These are phyloP conservation scores for Verasper variegatus DNA, from an alignment of 2,113 vertebrate species.

Conservation along the genomic window DNA sequence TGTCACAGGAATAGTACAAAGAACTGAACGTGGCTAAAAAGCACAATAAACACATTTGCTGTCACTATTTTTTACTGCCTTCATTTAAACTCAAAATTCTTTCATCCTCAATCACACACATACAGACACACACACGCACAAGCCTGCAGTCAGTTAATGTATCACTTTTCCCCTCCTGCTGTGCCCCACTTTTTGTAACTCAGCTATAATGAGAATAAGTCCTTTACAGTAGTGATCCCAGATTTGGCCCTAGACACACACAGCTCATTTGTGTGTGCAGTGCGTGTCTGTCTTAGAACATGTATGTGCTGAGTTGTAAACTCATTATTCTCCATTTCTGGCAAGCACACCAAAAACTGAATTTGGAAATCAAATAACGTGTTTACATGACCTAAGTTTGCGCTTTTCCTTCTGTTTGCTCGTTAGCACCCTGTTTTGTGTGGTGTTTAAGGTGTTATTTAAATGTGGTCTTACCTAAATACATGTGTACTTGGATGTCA, in stretches of 20 bases:
- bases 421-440: neutral
- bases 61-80: conserved; percentile 40
- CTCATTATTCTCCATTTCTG: conserved; percentile 9
- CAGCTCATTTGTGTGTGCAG: conserved; percentile 51
- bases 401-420: neutral
- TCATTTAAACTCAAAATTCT: conserved; percentile 42
- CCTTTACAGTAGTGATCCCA: conserved; percentile 47
- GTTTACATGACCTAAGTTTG: neutral
- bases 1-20: conserved; percentile 44
- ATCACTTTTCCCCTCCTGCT: conserved; percentile 69
- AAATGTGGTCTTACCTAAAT: neutral
- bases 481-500: neutral
- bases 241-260: conserved; percentile 52
- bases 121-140: neutral
- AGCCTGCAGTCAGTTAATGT: conserved; percentile 61
- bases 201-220: conserved; percentile 62
- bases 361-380: neutral
- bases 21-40: conserved; percentile 35
- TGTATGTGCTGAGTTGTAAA: conserved; percentile 6
- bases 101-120: neutral
- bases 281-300: conserved; percentile 1
- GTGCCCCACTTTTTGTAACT: conserved; percentile 72
- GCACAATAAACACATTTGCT: conserved; percentile 19
- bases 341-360: conserved; percentile 2
- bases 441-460: neutral